phyloP scores from a whole-genome alignment of 2,888 invertebrate species.

The Machimus rusticus region DNA sequence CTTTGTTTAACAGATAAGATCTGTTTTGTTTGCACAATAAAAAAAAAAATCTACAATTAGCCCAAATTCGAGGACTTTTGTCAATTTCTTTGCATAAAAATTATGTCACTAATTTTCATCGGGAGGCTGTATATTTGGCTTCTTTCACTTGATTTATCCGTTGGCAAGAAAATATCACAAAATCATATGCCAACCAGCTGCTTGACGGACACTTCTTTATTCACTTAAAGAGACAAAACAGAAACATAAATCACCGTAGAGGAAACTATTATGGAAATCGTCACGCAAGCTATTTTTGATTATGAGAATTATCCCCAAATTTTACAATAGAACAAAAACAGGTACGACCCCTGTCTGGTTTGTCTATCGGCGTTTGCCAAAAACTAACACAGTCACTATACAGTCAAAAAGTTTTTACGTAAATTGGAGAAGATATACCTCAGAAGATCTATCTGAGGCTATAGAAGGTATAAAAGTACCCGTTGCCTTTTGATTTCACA shows the following conservation, averaged over 20 bases:
- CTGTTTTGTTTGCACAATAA: neutral
- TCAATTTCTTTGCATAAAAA: neutral
- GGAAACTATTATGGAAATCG: neutral
- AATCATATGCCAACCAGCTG: neutral
- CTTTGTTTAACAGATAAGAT: neutral
- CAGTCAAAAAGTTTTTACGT: neutral
- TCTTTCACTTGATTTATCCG: neutral
- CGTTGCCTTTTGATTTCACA: constrained; percentile 7
- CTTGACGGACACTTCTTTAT: neutral
- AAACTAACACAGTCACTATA: neutral
- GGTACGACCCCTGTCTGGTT: neutral
- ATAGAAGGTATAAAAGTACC: constrained; percentile 3
- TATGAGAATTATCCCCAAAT: neutral
- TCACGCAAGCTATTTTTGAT: neutral
- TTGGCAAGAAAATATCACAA: neutral
- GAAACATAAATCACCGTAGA: neutral
- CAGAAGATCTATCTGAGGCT: neutral
- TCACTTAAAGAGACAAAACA: neutral
- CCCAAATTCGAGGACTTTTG: neutral
- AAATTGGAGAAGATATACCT: neutral
- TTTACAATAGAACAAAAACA: neutral
- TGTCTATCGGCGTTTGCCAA: neutral
- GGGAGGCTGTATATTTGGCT: neutral
- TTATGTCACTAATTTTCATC: neutral
- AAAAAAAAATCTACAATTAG: neutral